Conservation (phyloP, 2,113 vertebrate species). For the Petromus typicus region DNA sequence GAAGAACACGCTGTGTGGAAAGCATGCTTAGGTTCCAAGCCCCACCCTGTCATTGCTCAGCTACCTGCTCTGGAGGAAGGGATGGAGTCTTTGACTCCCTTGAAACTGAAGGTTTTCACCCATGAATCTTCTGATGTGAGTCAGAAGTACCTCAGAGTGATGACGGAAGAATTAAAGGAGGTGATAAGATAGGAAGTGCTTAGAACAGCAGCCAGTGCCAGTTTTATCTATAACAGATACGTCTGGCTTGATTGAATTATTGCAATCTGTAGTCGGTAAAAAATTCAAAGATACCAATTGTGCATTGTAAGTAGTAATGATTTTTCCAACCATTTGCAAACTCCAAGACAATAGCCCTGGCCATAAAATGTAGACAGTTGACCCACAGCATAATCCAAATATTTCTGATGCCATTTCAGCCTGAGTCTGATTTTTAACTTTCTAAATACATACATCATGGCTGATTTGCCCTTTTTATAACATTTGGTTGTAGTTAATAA, state of each 20-base stretch:
- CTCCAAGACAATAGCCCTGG: not conserved
- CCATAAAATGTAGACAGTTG: not conserved
- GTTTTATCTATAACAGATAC: not conserved
- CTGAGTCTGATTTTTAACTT: not conserved
- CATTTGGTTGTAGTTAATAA: constrained; percentile 1
- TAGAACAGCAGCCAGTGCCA: not conserved
- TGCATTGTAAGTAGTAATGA: not conserved
- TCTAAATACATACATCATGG: not conserved
- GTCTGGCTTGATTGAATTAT: not conserved
- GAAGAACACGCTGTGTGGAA: not conserved
- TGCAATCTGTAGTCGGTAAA: not conserved
- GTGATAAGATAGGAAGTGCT: not conserved
- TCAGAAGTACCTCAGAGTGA: not conserved
- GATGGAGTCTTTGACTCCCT: not conserved
- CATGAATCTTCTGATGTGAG: not conserved
- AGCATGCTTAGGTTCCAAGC: not conserved
- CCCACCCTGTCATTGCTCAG: not conserved
- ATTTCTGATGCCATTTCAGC: not conserved
- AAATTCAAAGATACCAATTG: not conserved
- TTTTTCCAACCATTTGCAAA: not conserved
- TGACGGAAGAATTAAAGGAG: not conserved
- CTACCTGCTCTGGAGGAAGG: not conserved
- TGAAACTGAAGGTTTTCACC: not conserved
- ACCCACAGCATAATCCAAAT: not conserved
- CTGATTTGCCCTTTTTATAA: not conserved